These are phyloP conservation scores for Megalonaias nervosa DNA, from an alignment of 1,140 invertebrate genomes.

Conservation along the genomic window DNA sequence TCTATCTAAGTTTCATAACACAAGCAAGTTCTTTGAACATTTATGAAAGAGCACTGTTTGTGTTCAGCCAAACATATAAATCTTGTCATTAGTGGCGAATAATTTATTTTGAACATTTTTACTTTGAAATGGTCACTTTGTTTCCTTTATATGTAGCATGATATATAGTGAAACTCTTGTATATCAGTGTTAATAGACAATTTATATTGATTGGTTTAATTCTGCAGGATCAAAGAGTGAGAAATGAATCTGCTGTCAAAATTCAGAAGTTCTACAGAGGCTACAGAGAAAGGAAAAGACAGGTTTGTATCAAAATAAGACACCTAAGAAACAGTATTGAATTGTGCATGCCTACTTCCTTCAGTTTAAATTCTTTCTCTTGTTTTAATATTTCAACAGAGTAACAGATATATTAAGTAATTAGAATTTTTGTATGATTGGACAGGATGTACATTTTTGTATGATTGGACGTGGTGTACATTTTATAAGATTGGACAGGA, in stretches of 20 bases:
- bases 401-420: too few species aligned
- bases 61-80: background rate
- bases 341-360: too few species aligned
- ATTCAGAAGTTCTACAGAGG: conserved; percentile 87
- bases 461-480: too few species aligned
- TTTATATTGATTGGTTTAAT: conserved; percentile 20
- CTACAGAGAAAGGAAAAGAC: conserved; percentile 79
- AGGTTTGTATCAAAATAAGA: conserved; percentile 72
- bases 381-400: too few species aligned
- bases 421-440: too few species aligned
- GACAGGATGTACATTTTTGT: too few species aligned
- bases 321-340: too few species aligned
- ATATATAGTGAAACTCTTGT: background rate
- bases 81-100: background rate
- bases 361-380: too few species aligned
- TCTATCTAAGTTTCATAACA: background rate
- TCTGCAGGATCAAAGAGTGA: conserved; percentile 73
- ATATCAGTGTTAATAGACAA: background rate
- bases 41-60: background rate
- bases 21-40: background rate
- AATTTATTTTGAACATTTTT: conserved; percentile 10
- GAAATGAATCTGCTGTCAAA: conserved; percentile 80
- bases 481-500: too few species aligned
- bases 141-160: background rate
- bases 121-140: background rate